Conservation (phyloP, 2,113 vertebrate genomes). For the Egretta garzetta region DNA sequence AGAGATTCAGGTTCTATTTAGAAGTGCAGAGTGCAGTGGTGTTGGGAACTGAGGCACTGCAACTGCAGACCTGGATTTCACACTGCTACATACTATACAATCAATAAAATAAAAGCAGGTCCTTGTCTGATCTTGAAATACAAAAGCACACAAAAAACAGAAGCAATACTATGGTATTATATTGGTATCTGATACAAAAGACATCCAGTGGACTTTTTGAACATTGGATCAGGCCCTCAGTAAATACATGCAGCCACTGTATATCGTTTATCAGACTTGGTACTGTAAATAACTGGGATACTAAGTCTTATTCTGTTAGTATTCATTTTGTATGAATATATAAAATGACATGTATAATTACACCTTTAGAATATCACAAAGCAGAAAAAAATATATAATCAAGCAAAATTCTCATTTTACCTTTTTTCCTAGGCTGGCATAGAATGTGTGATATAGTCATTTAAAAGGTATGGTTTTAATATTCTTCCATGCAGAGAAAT, state of each 20-base stretch:
- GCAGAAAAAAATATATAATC: neutral
- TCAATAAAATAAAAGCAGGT: neutral
- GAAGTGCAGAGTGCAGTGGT: neutral
- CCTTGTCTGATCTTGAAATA: neutral
- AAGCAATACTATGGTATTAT: neutral
- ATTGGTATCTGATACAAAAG: neutral
- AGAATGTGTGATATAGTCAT: neutral
- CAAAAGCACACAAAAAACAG: neutral
- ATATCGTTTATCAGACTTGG: neutral
- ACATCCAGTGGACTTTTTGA: neutral
- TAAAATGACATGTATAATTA: neutral
- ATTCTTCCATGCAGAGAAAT: neutral
- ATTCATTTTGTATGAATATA: neutral
- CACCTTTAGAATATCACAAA: neutral
- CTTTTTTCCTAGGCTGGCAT: neutral
- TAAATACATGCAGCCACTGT: neutral
- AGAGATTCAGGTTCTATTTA: neutral
- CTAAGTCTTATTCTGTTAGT: neutral
- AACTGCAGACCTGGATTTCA: neutral
- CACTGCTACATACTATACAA: neutral
- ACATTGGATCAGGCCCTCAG: neutral
- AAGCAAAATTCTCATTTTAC: neutral
- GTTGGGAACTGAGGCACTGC: neutral
- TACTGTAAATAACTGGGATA: neutral
- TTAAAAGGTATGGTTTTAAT: neutral